phyloP scores from a whole-genome alignment of 2,113 vertebrate species.

The Elanoides forficatus region DNA sequence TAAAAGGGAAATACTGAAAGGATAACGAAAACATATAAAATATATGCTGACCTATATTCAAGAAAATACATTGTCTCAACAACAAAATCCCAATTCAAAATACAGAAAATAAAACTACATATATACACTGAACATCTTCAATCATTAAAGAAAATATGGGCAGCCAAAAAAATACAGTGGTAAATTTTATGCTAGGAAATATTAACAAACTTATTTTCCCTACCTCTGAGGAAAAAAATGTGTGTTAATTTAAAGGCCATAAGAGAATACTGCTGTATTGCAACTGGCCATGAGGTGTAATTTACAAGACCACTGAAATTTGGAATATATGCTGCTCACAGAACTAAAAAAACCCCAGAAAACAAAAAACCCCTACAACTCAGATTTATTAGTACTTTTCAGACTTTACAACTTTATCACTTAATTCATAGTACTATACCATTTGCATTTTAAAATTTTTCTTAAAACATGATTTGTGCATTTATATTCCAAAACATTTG shows the following conservation, averaged over 20 bases:
- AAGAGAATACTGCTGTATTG: background rate
- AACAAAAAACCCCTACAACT: background rate
- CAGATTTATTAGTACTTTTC: background rate
- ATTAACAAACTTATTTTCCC: constrained; percentile 3
- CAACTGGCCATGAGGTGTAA: background rate
- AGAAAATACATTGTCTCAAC: background rate
- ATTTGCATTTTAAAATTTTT: background rate
- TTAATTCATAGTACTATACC: background rate
- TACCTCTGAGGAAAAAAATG: background rate
- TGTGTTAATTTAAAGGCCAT: constrained; percentile 26
- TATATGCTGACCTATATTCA: background rate
- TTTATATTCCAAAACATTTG: background rate
- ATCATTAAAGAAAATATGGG: background rate
- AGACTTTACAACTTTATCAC: background rate
- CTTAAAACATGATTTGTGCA: background rate
- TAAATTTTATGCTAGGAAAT: constrained; percentile 10
- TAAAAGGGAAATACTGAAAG: background rate
- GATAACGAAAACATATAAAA: background rate
- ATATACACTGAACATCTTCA: background rate
- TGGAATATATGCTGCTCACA: background rate
- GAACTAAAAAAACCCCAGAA: background rate
- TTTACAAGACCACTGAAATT: constrained; percentile 28
- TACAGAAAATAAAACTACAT: background rate
- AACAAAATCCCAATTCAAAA: background rate
- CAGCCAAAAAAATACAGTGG: background rate